Evolutionary conservation across 2,888 invertebrate species (phyloP).

Genomic region (Drosophila borborema): DNA sequence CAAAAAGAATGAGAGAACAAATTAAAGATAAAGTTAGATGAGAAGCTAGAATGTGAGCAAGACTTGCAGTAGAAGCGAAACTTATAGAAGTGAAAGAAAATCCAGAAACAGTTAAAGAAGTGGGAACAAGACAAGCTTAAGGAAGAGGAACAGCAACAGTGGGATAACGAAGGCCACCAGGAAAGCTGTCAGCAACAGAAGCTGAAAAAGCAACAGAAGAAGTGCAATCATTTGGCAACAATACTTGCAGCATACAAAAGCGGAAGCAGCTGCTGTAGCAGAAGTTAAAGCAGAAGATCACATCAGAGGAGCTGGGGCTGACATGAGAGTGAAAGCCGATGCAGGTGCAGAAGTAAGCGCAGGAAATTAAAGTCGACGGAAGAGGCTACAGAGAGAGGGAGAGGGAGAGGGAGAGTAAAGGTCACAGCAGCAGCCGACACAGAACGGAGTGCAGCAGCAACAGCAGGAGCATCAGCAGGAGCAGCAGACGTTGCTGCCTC

Average conservation of each 20-base stretch:
- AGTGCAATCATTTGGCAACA: background rate
- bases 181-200: background rate
- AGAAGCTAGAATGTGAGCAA: background rate
- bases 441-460: background rate
- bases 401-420: background rate
- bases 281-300: background rate
- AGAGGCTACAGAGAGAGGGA: background rate
- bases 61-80: background rate
- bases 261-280: background rate
- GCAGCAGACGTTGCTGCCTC: constrained; percentile 11
- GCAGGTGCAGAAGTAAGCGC: constrained; percentile 1
- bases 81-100: background rate
- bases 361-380: background rate
- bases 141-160: background rate
- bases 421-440: background rate
- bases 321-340: background rate
- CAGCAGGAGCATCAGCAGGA: background rate
- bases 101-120: background rate
- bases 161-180: background rate
- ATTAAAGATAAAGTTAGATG: background rate
- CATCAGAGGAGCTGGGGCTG: background rate
- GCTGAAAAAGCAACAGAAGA: background rate
- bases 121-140: background rate
- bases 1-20: background rate
- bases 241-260: background rate